Evolutionary conservation across 1,140 invertebrate genomes (phyloP).

Genomic region (Orchesella cincta): DNA sequence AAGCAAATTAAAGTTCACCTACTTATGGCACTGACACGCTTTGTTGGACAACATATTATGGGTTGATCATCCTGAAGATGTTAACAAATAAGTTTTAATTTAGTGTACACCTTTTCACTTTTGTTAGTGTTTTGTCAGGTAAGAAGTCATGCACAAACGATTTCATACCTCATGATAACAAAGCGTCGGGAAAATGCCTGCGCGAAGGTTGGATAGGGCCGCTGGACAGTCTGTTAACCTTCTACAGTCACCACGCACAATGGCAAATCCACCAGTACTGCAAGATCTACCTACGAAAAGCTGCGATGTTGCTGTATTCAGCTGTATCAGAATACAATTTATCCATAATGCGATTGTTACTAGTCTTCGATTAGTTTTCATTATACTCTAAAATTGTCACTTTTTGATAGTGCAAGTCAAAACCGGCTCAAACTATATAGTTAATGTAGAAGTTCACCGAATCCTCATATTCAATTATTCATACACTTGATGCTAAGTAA

Average conservation of each 20-base stretch:
- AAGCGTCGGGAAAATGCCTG: background rate
- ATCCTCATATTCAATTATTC: too few species aligned
- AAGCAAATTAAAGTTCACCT: background rate
- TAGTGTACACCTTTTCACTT: background rate
- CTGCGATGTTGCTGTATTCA: too few species aligned
- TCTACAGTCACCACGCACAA: background rate
- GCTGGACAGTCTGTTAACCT: background rate
- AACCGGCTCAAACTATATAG: too few species aligned
- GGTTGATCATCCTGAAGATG: background rate
- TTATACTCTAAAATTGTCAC: too few species aligned
- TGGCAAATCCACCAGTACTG: background rate
- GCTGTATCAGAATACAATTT: too few species aligned
- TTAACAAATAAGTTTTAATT: background rate
- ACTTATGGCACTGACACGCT: background rate
- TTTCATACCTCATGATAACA: constrained; percentile 1
- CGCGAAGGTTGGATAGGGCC: background rate
- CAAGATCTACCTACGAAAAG: background rate
- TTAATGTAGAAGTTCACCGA: too few species aligned
- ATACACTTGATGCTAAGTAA: too few species aligned
- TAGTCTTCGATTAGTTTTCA: too few species aligned
- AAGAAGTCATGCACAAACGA: background rate
- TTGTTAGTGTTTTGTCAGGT: background rate
- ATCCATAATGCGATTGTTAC: too few species aligned
- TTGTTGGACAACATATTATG: background rate
- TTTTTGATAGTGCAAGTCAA: too few species aligned